phyloP scores from a whole-genome alignment of 1,140 invertebrate species.

The Metaphire vulgaris region DNA sequence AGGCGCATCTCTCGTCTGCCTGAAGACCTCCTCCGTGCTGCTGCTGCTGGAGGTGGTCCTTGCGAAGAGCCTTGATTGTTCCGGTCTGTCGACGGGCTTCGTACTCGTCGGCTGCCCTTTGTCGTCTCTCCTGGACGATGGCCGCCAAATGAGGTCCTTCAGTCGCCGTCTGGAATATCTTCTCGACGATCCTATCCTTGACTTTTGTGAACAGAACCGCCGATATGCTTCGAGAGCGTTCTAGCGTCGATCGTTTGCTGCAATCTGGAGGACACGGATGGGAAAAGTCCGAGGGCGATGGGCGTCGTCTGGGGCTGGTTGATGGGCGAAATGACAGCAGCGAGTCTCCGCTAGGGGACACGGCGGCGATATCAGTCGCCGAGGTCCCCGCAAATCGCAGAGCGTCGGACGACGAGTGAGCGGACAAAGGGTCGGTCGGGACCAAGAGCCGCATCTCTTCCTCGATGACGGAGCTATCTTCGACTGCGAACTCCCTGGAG shows the following conservation, averaged over 20 bases:
- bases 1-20: neutral
- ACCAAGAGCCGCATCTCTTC: neutral
- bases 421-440: neutral
- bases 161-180: slow-evolving; percentile 12
- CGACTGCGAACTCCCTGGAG: no score
- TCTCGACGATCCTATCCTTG: slow-evolving; percentile 18
- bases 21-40: neutral
- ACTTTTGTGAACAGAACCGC: slow-evolving; percentile 17
- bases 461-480: neutral
- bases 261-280: neutral
- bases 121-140: slow-evolving; percentile 19
- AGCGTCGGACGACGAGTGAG: neutral
- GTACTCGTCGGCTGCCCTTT: slow-evolving; percentile 19
- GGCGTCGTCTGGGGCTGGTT: slow-evolving; percentile 8
- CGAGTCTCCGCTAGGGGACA: neutral
- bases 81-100: slow-evolving; percentile 7
- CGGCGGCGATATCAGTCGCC: neutral
- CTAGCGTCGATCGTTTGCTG: neutral
- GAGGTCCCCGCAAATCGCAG: neutral
- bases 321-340: neutral
- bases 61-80: neutral
- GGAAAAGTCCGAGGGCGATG: neutral
- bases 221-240: neutral
- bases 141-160: slow-evolving; percentile 14
- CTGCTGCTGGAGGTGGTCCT: neutral